Percentiles rank a stretch among this genome's conserved stretches.
Conservation (phyloP, 2,888 invertebrate genomes). For the Liodrosophila aerea region DNA sequence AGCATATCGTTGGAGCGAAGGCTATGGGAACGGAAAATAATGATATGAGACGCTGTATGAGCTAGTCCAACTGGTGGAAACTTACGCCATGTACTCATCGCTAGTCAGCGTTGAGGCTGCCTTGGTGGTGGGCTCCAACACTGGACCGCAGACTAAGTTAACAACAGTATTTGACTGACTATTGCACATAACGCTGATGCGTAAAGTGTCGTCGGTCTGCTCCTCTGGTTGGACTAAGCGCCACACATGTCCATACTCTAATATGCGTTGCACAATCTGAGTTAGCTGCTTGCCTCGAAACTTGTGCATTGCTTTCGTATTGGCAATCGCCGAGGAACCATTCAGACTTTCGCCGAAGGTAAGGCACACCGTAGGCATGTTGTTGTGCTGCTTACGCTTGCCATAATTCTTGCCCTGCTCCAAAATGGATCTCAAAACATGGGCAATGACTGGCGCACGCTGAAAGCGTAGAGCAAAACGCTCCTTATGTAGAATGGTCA, state of each 20-base stretch:
- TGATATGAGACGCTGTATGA: neutral
- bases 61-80: neutral
- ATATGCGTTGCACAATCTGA: slow-evolving; percentile 56
- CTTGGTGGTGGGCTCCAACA: slow-evolving; percentile 53
- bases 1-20: slow-evolving; percentile 86
- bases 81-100: slow-evolving; percentile 47
- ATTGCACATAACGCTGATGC: slow-evolving; percentile 52
- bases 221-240: slow-evolving; percentile 28
- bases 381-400: slow-evolving; percentile 13
- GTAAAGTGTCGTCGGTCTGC: slow-evolving; percentile 22
- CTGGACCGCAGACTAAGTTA: slow-evolving; percentile 48
- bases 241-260: slow-evolving; percentile 61
- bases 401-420: slow-evolving; percentile 26
- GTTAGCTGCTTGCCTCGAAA: slow-evolving; percentile 64
- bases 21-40: too few relatives aligned
- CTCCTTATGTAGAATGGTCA: slow-evolving; percentile 46
- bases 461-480: slow-evolving; percentile 67
- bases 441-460: slow-evolving; percentile 46
- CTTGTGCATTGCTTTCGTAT: slow-evolving; percentile 46
- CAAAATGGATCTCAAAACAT: slow-evolving; percentile 56
- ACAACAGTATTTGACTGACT: slow-evolving; percentile 31
- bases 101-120: slow-evolving; percentile 25
- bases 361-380: slow-evolving; percentile 14
- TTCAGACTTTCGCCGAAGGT: slow-evolving; percentile 8
- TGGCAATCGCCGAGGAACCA: too few relatives aligned